Conservation (phyloP, 2,888 invertebrate genomes). For the Petrolisthes manimaculis region DNA sequence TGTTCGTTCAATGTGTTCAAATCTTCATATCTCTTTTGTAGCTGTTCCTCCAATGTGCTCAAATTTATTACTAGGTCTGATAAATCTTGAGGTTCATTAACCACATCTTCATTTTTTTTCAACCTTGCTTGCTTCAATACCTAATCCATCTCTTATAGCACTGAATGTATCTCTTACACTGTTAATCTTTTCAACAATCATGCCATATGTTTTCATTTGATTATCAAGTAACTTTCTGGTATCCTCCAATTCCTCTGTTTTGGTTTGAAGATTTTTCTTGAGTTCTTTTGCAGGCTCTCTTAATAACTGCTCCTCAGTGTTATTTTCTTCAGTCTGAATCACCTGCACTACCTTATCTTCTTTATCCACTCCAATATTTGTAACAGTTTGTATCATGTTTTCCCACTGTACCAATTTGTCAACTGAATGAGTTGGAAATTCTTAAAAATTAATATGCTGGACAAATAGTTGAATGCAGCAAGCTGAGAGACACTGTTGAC, state of each 20-base stretch:
- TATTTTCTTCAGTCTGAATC: neutral
- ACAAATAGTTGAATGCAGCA: slow-evolving; percentile 13
- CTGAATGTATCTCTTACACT: neutral
- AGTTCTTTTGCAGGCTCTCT: neutral
- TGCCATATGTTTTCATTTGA: neutral
- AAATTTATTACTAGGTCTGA: neutral
- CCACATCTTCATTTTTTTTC: slow-evolving; percentile 12
- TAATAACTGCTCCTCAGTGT: neutral
- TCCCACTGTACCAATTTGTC: slow-evolving; percentile 6
- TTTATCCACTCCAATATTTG: neutral
- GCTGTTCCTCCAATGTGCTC: too few species aligned
- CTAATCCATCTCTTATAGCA: neutral
- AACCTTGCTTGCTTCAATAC: neutral
- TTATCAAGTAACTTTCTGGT: slow-evolving; percentile 17
- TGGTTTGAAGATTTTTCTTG: slow-evolving; percentile 21
- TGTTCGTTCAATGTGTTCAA: too few species aligned
- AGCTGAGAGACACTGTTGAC: slow-evolving; percentile 25
- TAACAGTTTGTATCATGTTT: neutral
- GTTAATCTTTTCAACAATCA: neutral
- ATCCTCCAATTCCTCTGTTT: slow-evolving; percentile 22
- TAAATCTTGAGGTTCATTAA: neutral
- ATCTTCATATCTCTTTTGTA: too few species aligned
- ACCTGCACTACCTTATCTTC: slow-evolving; percentile 3
- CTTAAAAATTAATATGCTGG: slow-evolving; percentile 11
- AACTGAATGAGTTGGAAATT: slow-evolving; percentile 37